Conservation (phyloP, 2,113 vertebrate genomes). For the Chelonoidis abingdonii region DNA sequence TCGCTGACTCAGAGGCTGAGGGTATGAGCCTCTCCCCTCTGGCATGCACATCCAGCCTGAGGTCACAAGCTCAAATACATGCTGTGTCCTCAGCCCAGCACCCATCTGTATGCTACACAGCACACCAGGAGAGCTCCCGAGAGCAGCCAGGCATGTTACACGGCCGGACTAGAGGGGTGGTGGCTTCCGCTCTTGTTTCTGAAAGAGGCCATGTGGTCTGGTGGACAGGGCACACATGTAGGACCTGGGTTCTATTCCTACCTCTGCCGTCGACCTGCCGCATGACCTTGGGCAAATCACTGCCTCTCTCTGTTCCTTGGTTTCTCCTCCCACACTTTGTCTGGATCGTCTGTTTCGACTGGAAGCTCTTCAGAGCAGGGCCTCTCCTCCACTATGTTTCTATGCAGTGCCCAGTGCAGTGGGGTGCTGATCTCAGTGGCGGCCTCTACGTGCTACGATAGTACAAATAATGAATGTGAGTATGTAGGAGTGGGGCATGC, state of each 20-base stretch:
- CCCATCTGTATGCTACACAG: neutral
- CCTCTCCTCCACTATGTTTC: neutral
- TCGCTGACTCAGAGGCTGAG: neutral
- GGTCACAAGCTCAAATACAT: neutral
- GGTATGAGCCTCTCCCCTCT: neutral
- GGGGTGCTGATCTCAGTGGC: neutral
- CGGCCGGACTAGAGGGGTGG: neutral
- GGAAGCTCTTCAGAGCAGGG: neutral
- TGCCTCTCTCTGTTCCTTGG: neutral
- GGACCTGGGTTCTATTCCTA: neutral
- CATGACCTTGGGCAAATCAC: neutral
- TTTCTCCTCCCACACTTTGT: neutral
- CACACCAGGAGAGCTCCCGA: neutral
- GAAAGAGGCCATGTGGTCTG: neutral
- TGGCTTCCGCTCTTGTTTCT: neutral
- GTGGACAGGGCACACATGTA: neutral
- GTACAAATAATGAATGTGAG: neutral
- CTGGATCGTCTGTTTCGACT: neutral
- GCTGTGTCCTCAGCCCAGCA: neutral
- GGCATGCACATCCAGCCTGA: neutral
- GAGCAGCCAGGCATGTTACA: too few relatives aligned
- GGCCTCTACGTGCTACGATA: neutral
- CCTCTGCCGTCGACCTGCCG: neutral
- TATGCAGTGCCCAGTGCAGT: neutral
- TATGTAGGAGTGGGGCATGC: neutral